These are phyloP conservation scores for Napeogenes sylphis DNA, from an alignment of 2,888 invertebrate species.

Conservation along the genomic window DNA sequence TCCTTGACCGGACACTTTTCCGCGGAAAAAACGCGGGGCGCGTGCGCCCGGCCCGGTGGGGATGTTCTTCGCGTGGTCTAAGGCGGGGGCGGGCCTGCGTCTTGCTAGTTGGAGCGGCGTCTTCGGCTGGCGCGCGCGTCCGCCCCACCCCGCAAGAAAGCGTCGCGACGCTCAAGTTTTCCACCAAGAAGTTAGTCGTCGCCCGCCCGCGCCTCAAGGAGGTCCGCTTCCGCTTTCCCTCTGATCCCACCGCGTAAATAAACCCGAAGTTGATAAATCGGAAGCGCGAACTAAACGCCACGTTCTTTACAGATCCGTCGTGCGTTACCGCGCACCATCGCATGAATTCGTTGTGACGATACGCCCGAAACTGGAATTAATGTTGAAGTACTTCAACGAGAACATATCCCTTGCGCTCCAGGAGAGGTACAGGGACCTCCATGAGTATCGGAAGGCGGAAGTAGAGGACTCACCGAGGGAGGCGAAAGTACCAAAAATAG, in stretches of 20 bases:
- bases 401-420: conserved; percentile 77
- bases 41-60: conserved; percentile 74
- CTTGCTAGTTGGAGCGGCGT: conserved; percentile 77
- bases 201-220: conserved; percentile 76
- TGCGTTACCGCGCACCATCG: conserved; percentile 50
- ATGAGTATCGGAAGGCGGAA: conserved; percentile 75
- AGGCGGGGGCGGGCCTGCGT: conserved; percentile 77
- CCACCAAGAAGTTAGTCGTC: conserved; percentile 79
- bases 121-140: conserved; percentile 75
- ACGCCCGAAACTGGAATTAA: conserved; percentile 73
- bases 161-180: conserved; percentile 77
- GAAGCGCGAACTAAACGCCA: conserved; percentile 27
- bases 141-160: conserved; percentile 76
- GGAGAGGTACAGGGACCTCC: conserved; percentile 78
- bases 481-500: conserved; percentile 74
- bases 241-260: conserved; percentile 40
- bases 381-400: conserved; percentile 78
- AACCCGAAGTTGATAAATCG: conserved; percentile 30
- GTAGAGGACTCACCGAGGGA: conserved; percentile 73
- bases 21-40: conserved; percentile 76
- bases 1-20: conserved; percentile 77
- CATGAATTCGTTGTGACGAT: conserved; percentile 68
- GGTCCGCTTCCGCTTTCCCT: conserved; percentile 72
- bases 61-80: conserved; percentile 76
- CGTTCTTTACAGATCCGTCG: conserved; percentile 46